These are phyloP conservation scores for Micropoecilia bifurca DNA, from an alignment of 2,797 vertebrate genomes.

Conservation along the genomic window DNA sequence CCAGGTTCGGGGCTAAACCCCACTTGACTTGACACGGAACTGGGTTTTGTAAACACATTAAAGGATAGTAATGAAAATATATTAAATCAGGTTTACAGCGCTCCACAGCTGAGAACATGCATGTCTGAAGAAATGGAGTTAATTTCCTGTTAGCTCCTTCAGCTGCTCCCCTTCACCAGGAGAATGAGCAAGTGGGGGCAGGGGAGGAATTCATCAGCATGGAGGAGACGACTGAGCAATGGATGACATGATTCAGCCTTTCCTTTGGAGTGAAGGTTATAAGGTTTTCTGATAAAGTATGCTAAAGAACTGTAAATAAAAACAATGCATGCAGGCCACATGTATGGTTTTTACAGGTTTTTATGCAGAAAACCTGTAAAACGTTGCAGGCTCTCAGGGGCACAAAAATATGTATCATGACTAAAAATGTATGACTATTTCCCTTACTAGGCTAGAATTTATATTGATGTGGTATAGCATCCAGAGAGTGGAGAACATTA, in stretches of 20 bases:
- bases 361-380: background rate
- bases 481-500: background rate
- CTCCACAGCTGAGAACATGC: constrained; percentile 37
- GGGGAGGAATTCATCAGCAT: constrained; percentile 41
- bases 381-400: background rate
- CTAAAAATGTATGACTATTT: background rate
- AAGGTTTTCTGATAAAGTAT: background rate
- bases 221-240: constrained; percentile 9
- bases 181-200: constrained; percentile 45
- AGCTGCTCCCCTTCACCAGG: constrained; percentile 71
- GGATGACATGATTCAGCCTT: background rate
- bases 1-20: constrained; percentile 1
- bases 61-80: constrained; percentile 52
- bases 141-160: constrained; percentile 72
- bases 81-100: constrained; percentile 63
- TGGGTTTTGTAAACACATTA: constrained; percentile 29
- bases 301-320: background rate
- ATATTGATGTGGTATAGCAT: background rate
- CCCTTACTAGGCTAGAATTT: background rate
- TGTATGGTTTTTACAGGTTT: too few species aligned
- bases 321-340: too few species aligned
- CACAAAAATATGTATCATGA: background rate
- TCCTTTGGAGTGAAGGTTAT: background rate
- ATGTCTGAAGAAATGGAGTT: constrained; percentile 58
- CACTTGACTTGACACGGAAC: constrained; percentile 10